Base-by-base conservation (phyloP, 2,888 invertebrate genomes). In the Acleris holmiana region DNA sequence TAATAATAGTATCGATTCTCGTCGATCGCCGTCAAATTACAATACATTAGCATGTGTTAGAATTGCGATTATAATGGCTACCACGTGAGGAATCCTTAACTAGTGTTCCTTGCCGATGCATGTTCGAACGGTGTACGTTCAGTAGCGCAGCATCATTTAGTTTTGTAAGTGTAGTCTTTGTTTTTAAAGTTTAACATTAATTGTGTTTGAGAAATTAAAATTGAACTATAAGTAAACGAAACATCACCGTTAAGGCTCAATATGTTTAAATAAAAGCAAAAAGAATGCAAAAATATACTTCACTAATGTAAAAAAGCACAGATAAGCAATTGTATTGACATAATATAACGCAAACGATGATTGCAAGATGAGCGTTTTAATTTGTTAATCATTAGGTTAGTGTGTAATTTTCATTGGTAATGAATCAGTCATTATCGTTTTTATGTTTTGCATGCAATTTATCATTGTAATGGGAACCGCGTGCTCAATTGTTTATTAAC, bases 41-140 rank as follows among this genome's bases (percentile, higher is more conserved):
- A 56, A 56, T 56, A 46, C n/a, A 64, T 65, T 65, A 54, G 54
- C 64, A 65, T 59, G 59, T 65, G 64, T 54, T 48, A 64, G 64
- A 59, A 65, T 65, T 35, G 58, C 41, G 15, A 49, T 59, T 23
- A 44, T 47, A 53, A 53, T 53, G 35, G 46, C 21, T 2, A 25
- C 25, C 29, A 29, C 29, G 53, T 40, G 23, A 53, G 40, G 46
- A 57, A 57, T 57, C 23, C 2, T 21, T 35, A 61, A 47, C 47
- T 8, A 58, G 40, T 17, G 6, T 44, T n/a, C n/a, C 17, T 44
- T 44, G 17, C 44, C 17, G 44, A 44, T 17, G 44, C 44, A n/a
- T 44, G 44, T 17, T 44, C 2, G 15, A 44, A n/a, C 17, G 15
- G n/a, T 15, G n/a, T n/a, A 15, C n/a, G 44, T n/a, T n/a, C 17